A percentile compares a stretch with the other conserved stretches of the same genome.
Evolutionary conservation across 2,888 invertebrate species (phyloP).

Genomic region (Sylvicola fuscatus): DNA sequence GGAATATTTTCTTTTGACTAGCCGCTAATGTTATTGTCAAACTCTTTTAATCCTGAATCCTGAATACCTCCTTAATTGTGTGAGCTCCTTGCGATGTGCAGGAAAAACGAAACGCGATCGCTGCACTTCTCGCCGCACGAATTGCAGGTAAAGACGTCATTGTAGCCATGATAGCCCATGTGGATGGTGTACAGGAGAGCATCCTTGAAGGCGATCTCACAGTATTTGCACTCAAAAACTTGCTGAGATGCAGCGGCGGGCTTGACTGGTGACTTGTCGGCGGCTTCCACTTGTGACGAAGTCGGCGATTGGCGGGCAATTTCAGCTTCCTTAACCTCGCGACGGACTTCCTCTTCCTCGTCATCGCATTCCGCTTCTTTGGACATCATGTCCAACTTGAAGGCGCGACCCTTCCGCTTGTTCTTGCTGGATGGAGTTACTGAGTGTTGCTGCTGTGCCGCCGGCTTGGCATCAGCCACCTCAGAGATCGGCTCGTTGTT

Average conservation of each 20-base stretch:
- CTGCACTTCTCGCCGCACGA: conserved; percentile 74
- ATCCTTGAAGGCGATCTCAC: conserved; percentile 77
- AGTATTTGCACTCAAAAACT: conserved; percentile 45
- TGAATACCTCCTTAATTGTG: conserved; percentile 20
- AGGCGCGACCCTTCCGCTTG: conserved; percentile 41
- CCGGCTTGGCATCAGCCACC: conserved; percentile 28
- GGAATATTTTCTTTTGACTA: too few species aligned
- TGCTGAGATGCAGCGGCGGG: too few species aligned
- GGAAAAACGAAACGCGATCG: conserved; percentile 73
- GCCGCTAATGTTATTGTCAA: too few species aligned
- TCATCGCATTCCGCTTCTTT: conserved; percentile 1
- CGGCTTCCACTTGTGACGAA: too few species aligned
- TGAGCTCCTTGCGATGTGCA: conserved; percentile 57
- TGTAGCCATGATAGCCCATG: conserved; percentile 90
- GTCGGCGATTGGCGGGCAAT: too few species aligned
- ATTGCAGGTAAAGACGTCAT: conserved; percentile 88
- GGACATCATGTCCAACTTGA: conserved; percentile 5
- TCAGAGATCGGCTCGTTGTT: conserved; percentile 27
- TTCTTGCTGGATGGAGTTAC: conserved; percentile 18
- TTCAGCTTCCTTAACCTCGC: too few species aligned
- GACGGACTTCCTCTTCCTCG: conserved; percentile 15
- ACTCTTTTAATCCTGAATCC: too few species aligned
- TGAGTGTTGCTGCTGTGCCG: conserved; percentile 15
- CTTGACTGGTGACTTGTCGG: too few species aligned
- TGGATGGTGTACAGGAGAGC: conserved; percentile 84